phyloP scores from a whole-genome alignment of 2,113 vertebrate genomes.

The Benitochromis conjunctus region DNA sequence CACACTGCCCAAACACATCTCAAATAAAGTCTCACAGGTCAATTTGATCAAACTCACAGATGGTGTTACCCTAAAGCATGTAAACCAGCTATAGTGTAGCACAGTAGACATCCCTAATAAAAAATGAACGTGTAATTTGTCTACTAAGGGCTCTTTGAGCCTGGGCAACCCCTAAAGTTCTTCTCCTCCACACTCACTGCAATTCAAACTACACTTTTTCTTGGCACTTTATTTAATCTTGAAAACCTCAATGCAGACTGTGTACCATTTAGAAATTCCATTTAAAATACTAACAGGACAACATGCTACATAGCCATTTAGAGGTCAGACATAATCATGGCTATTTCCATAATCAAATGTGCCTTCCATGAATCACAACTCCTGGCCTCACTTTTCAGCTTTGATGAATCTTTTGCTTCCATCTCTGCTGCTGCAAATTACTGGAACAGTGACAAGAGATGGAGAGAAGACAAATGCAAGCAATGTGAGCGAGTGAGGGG shows the following conservation, averaged over 20 bases:
- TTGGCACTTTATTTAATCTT: not conserved
- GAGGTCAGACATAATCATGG: conserved; percentile 59
- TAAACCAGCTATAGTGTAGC: not conserved
- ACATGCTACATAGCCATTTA: conserved; percentile 20
- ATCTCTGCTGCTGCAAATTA: conserved; percentile 82
- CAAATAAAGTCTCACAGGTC: not conserved
- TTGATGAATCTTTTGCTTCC: conserved; percentile 85
- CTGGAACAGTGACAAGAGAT: conserved; percentile 32
- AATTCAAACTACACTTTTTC: conserved; percentile 7
- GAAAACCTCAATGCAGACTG: not conserved
- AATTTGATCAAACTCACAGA: not conserved
- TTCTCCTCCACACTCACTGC: not conserved
- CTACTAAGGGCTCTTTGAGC: conserved; percentile 3
- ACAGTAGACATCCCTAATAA: not conserved
- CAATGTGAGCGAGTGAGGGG: conserved; percentile 33
- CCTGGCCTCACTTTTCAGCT: conserved; percentile 87
- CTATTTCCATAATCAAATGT: conserved; percentile 81
- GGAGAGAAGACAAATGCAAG: conserved; percentile 8
- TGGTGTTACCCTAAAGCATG: not conserved
- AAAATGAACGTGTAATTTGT: not conserved
- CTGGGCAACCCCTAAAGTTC: conserved; percentile 55
- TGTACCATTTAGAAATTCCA: not conserved
- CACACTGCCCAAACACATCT: not conserved
- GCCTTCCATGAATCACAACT: conserved; percentile 79
- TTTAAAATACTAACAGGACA: conserved; percentile 34